Evolutionary conservation across 2,113 vertebrate species (phyloP).

Genomic region (Mohoua ochrocephala): DNA sequence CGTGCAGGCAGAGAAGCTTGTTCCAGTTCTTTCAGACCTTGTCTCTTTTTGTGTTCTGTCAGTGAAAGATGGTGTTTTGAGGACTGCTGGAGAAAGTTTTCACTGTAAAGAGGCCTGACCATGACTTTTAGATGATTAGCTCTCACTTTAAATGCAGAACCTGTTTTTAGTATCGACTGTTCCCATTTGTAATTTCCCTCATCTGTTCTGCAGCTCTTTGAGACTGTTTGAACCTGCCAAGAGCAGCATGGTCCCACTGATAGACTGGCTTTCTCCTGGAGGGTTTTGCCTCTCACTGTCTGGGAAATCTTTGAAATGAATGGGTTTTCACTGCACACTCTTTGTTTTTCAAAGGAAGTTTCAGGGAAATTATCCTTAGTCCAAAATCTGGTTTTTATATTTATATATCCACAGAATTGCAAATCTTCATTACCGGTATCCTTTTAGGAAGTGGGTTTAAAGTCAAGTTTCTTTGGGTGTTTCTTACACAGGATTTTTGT

Average conservation of each 20-base stretch:
- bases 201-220: neutral
- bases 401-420: neutral
- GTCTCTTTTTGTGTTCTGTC: neutral
- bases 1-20: rapidly evolving
- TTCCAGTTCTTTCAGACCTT: neutral
- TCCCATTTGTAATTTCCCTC: neutral
- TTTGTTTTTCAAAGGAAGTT: neutral
- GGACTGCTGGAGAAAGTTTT: neutral
- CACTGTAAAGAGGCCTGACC: neutral
- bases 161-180: neutral
- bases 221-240: neutral
- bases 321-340: neutral
- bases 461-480: neutral
- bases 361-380: neutral
- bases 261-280: neutral
- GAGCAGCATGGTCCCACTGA: neutral
- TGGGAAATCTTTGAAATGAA: neutral
- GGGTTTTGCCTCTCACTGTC: neutral
- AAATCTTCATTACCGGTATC: neutral
- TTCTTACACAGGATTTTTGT: neutral
- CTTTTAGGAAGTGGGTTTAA: neutral
- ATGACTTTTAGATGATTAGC: neutral
- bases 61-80: neutral
- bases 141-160: neutral
- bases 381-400: neutral